Conservation (phyloP, 2,797 vertebrate genomes). For the Mallotus villosus region DNA sequence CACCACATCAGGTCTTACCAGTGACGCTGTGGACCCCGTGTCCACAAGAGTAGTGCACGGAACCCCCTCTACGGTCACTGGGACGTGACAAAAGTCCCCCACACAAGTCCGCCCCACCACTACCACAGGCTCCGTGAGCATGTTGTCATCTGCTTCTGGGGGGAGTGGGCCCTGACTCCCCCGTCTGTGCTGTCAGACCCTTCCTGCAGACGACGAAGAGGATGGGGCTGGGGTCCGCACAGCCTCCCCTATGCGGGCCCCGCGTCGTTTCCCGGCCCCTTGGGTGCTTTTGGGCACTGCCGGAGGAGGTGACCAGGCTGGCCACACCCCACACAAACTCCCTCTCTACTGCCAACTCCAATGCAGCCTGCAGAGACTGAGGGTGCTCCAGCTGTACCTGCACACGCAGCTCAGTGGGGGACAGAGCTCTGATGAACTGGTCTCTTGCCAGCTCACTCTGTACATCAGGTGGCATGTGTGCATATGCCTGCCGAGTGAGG, state of each 20-base stretch:
- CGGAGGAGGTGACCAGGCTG: constrained; percentile 4
- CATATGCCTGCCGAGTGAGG: background rate
- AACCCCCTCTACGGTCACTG: too few relatives aligned
- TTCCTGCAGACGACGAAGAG: too few relatives aligned
- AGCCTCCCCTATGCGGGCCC: too few relatives aligned
- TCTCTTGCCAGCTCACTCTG: background rate
- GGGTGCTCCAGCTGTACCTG: background rate
- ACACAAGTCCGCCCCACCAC: background rate
- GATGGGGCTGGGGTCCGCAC: too few relatives aligned
- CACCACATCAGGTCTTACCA: too few relatives aligned
- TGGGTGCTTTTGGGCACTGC: background rate
- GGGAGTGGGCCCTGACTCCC: too few relatives aligned
- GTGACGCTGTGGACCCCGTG: too few relatives aligned
- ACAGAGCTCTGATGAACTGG: background rate
- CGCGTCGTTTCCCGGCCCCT: background rate
- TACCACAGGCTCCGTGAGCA: too few relatives aligned
- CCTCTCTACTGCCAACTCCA: background rate
- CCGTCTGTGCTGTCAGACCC: too few relatives aligned
- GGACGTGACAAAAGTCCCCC: too few relatives aligned
- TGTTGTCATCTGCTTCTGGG: too few relatives aligned
- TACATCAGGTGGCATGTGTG: background rate
- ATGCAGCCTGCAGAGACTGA: background rate
- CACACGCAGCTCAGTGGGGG: background rate
- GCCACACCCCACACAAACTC: background rate
- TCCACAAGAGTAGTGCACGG: too few relatives aligned